Conservation (phyloP, 2,113 vertebrate genomes). For the Columba livia region DNA sequence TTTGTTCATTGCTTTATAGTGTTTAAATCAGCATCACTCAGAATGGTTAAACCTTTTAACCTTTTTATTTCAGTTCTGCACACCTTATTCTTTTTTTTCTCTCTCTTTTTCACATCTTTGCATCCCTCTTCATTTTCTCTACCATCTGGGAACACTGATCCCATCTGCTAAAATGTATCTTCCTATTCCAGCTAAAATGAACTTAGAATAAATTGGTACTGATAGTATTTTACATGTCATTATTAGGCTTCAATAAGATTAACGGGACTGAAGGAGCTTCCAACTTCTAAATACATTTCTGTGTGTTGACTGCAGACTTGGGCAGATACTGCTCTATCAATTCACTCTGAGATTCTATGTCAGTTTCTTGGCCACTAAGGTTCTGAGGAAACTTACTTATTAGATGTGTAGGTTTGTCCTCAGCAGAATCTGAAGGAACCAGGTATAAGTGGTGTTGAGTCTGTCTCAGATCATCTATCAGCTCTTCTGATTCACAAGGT, state of each 20-base stretch:
- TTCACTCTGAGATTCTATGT: background rate
- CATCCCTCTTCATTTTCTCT: background rate
- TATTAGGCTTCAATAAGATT: constrained; percentile 42
- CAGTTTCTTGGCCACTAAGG: background rate
- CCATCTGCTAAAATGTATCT: constrained; percentile 32
- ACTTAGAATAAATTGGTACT: background rate
- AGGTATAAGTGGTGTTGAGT: background rate
- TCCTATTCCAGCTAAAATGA: constrained; percentile 29
- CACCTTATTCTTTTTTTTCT: background rate
- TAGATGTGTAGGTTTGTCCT: background rate
- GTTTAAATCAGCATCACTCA: background rate
- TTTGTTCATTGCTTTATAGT: background rate
- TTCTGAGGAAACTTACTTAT: background rate
- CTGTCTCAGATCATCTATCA: background rate
- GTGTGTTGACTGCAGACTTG: background rate
- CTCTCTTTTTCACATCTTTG: background rate
- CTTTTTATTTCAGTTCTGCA: background rate
- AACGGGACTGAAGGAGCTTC: background rate
- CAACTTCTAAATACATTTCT: constrained; percentile 9
- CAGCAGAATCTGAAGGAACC: background rate
- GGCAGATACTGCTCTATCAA: background rate
- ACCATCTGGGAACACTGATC: constrained; percentile 3
- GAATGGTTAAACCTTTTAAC: background rate
- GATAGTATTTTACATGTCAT: constrained; percentile 18
- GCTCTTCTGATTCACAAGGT: background rate